Percentiles rank a stretch among this genome's conserved stretches.
phyloP scores from a whole-genome alignment of 1,140 invertebrate genomes.

The Parapsyche elsis region DNA sequence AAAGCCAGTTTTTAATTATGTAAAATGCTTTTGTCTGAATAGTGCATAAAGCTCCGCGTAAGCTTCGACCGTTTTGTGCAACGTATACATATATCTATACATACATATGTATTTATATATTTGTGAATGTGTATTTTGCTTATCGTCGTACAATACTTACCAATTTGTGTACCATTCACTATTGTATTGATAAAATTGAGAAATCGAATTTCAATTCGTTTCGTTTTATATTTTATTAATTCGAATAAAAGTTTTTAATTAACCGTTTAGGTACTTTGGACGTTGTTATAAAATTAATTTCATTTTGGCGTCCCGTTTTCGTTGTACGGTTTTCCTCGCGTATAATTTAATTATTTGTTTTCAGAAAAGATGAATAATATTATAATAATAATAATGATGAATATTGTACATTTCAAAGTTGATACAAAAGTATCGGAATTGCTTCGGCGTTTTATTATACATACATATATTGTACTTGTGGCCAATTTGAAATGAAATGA shows the following conservation, averaged over 20 bases:
- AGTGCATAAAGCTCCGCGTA: too few relatives aligned
- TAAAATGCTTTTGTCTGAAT: conserved; percentile 42
- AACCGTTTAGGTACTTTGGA: conserved; percentile 24
- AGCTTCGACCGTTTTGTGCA: not conserved
- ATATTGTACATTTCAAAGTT: too few relatives aligned
- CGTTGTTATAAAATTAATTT: conserved; percentile 22
- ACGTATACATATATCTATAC: not conserved
- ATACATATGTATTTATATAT: not conserved
- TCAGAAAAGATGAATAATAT: not conserved
- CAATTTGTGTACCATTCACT: too few relatives aligned
- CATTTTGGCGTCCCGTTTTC: not conserved
- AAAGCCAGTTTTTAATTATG: conserved; percentile 51
- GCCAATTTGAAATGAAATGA: not conserved
- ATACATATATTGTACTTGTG: too few relatives aligned
- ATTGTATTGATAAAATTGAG: too few relatives aligned
- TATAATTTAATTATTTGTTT: not conserved
- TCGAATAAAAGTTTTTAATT: conserved; percentile 26
- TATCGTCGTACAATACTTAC: not conserved
- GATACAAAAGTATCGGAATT: too few relatives aligned
- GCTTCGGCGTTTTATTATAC: too few relatives aligned
- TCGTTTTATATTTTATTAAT: not conserved
- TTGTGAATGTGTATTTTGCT: not conserved
- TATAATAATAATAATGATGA: too few relatives aligned
- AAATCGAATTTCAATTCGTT: not conserved
- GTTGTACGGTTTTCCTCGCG: not conserved